Evolutionary conservation across 2,797 vertebrate species (phyloP), one percentile per base, ranked within the genome.

Genomic region (Gymnothorax javanicus): DNA sequence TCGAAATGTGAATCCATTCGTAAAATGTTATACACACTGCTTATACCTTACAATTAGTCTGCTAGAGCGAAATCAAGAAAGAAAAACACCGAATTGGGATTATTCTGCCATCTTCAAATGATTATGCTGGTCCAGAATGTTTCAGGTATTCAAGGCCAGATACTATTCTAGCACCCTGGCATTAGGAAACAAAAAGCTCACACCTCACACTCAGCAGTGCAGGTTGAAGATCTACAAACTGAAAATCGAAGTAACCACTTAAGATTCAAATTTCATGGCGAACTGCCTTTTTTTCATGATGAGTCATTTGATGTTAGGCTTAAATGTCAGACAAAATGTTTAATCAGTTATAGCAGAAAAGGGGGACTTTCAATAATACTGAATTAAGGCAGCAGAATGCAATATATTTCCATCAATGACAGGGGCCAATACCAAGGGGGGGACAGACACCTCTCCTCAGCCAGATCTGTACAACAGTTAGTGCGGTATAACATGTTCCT

Each of bases 401-500:
- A 81, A 54, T 7, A 56, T 56, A 56, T 23, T n/a, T 81, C 77
- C 7, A 7, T 56, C 50, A 56, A 54, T 54, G 56, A 11, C 50
- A 56, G 27, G 20, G 52, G 56, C 20, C 77, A 23, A 23, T 56
- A 81, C 52, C 77, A 15, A 81, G 56, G 77, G 7, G 20, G 27
- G 54, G 54, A 52, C 0, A 17, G 17, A 79, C 43, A 54, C 15
- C 50, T 33, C 43, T 79, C 50, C 4, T 52, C 17, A 20, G 75
- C 75, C 75, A 79, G 54, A 79, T 17, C 43, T 79, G 75, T 54
- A 23, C 77, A 20, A 7, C 50, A 81, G 52, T 81, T 56, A 54
- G 5, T 81, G 77, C 33, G 8, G 54, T 56, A n/a, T 23, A 81
- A 56, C 77, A 56, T 81, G 77, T 81, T 81, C 77, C 77, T 56